phyloP scores from a whole-genome alignment of 2,888 invertebrate species.

The Parnassius apollo region DNA sequence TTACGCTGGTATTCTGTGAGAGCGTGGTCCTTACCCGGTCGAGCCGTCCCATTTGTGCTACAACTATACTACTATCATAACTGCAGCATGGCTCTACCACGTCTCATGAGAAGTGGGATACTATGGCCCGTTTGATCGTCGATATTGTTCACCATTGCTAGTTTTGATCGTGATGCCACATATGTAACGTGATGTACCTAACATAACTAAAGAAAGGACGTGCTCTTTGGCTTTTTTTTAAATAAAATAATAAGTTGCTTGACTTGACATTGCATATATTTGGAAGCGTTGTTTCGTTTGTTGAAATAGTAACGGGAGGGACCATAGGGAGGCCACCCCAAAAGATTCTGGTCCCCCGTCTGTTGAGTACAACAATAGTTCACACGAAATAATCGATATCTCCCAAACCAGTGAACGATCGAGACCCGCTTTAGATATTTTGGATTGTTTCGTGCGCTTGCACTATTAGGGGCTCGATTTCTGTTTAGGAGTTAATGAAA shows the following conservation, averaged over 20 bases:
- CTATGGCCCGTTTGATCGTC: too few relatives aligned
- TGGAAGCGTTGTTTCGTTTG: slow-evolving; percentile 29
- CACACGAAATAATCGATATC: slow-evolving; percentile 72
- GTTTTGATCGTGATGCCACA: too few relatives aligned
- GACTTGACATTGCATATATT: slow-evolving; percentile 17
- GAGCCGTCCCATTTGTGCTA: too few relatives aligned
- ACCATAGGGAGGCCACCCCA: slow-evolving; percentile 55
- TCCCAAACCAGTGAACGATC: slow-evolving; percentile 37
- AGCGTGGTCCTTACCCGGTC: too few relatives aligned
- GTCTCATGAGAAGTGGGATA: too few relatives aligned
- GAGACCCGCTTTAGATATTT: slow-evolving; percentile 22
- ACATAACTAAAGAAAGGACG: too few relatives aligned
- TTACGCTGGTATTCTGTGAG: too few relatives aligned
- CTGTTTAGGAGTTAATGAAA: slow-evolving; percentile 10
- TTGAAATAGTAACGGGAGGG: slow-evolving; percentile 32
- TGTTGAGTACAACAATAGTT: slow-evolving; percentile 67
- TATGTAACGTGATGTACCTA: too few relatives aligned
- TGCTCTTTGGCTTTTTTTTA: too few relatives aligned
- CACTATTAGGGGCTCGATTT: slow-evolving; percentile 10
- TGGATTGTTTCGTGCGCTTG: slow-evolving; percentile 21
- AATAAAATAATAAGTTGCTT: neutral
- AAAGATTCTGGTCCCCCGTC: slow-evolving; percentile 67
- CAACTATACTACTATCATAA: too few relatives aligned
- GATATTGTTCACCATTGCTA: too few relatives aligned
- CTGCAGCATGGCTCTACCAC: too few relatives aligned